Evolutionary conservation across 2,797 vertebrate genomes (phyloP).

Genomic region (Phaenicophaeus curvirostris): DNA sequence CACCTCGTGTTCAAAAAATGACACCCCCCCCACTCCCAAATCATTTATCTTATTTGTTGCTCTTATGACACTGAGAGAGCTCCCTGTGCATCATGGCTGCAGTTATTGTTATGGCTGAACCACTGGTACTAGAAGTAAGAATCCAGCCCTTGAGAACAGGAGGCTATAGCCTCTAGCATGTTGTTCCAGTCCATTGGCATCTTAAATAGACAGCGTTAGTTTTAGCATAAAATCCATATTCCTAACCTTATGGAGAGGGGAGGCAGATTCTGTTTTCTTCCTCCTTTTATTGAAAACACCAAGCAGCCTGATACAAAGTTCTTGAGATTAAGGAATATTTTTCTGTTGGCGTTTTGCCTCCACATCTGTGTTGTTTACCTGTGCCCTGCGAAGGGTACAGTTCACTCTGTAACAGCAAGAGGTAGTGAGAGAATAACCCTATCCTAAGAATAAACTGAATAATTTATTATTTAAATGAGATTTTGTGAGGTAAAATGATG

Average conservation of each 20-base stretch:
- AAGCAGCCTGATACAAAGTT: background rate
- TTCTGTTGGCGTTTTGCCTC: background rate
- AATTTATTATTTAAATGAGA: slow-evolving; percentile 51
- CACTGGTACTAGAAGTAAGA: slow-evolving; percentile 17
- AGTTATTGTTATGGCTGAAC: background rate
- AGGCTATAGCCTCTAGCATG: slow-evolving; percentile 46
- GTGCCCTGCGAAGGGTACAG: background rate
- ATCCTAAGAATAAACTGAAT: background rate
- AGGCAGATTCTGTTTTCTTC: slow-evolving; percentile 7
- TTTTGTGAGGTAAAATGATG: background rate
- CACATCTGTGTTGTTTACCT: background rate
- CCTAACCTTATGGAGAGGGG: background rate
- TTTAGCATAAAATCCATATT: slow-evolving; percentile 73
- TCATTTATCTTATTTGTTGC: slow-evolving; percentile 1
- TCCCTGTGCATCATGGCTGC: background rate
- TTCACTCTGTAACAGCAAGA: background rate
- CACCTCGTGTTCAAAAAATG: background rate
- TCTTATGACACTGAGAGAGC: background rate
- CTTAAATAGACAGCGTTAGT: slow-evolving; percentile 65
- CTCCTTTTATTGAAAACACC: background rate
- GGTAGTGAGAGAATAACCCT: background rate
- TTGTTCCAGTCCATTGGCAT: slow-evolving; percentile 56
- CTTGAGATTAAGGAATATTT: slow-evolving; percentile 36
- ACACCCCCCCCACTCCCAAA: background rate
- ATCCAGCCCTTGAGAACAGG: slow-evolving; percentile 31